Evolutionary conservation across 1,140 invertebrate species (phyloP).

Genomic region (Anastrepha obliqua): DNA sequence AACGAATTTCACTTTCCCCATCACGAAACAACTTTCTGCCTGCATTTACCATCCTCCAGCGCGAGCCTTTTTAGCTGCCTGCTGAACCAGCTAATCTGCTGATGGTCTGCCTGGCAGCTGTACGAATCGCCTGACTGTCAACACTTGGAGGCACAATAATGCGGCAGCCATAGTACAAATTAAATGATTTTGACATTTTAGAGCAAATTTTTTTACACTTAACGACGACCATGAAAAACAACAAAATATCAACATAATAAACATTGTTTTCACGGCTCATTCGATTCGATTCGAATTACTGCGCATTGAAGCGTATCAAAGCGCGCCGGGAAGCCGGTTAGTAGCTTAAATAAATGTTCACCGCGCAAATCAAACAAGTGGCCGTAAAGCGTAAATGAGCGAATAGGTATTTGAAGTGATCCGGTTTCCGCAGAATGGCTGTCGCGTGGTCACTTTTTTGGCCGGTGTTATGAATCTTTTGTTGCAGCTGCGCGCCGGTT

Average conservation of each 20-base stretch:
- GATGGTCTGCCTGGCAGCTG: background rate
- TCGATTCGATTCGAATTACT: background rate
- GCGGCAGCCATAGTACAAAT: background rate
- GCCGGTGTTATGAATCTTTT: background rate
- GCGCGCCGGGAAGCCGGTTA: background rate
- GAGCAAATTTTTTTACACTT: conserved; percentile 38
- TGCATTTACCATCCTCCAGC: background rate
- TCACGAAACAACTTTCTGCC: conserved; percentile 21
- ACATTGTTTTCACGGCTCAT: background rate
- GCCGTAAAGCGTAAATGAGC: background rate
- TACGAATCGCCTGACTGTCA: background rate
- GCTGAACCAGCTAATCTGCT: background rate
- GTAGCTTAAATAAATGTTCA: background rate
- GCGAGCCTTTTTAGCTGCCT: background rate
- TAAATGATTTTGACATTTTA: conserved; percentile 40
- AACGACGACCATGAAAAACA: conserved; percentile 19
- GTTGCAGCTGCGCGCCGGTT: background rate
- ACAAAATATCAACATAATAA: background rate
- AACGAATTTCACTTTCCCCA: conserved; percentile 26
- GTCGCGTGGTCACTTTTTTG: conserved; percentile 22
- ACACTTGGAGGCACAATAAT: background rate
- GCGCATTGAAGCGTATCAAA: conserved; percentile 4
- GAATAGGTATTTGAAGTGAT: background rate
- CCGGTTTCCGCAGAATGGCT: background rate
- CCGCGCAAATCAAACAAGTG: background rate